A percentile compares a stretch with the other conserved stretches of the same genome.
These are phyloP conservation scores for Lytechinus variegatus DNA, from an alignment of 35 echinoderm and acorn worm genomes.

Conservation along the genomic window DNA sequence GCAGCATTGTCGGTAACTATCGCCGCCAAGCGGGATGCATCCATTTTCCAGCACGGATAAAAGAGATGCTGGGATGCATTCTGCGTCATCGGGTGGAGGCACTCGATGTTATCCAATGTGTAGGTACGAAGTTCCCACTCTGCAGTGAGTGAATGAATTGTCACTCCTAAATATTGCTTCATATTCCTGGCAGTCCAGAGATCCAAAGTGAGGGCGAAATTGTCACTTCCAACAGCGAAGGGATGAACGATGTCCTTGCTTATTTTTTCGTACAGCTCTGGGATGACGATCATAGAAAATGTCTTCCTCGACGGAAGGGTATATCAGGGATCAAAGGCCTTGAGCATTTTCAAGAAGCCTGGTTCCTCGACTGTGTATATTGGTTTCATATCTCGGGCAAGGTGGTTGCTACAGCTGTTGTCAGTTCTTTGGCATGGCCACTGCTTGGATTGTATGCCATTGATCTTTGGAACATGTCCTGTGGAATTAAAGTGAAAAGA, in stretches of 20 bases:
- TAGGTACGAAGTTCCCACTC: background rate
- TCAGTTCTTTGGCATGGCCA: slow-evolving; percentile 14
- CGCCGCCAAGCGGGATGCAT: background rate
- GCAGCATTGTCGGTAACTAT: slow-evolving; percentile 17
- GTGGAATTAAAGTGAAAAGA: no score
- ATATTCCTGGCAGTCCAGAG: slow-evolving; percentile 46
- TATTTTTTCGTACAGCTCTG: slow-evolving; percentile 49
- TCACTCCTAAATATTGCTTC: slow-evolving; percentile 45
- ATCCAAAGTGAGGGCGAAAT: slow-evolving; percentile 44
- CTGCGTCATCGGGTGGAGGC: background rate
- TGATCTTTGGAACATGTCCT: no score
- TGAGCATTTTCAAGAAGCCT: slow-evolving; percentile 47
- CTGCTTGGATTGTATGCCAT: no score
- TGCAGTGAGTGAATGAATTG: slow-evolving; percentile 14
- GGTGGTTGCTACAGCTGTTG: slow-evolving; percentile 45
- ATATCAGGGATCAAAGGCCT: slow-evolving; percentile 43
- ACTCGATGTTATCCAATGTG: background rate
- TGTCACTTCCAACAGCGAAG: background rate
- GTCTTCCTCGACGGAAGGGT: slow-evolving; percentile 39
- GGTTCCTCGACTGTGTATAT: slow-evolving; percentile 51
- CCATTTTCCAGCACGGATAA: background rate
- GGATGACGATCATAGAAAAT: slow-evolving; percentile 4
- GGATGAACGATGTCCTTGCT: background rate
- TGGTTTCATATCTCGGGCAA: slow-evolving; percentile 60
- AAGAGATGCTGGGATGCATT: background rate